These are phyloP conservation scores for Eleginops maclovinus DNA, from an alignment of 2,113 vertebrate genomes.

Conservation along the genomic window DNA sequence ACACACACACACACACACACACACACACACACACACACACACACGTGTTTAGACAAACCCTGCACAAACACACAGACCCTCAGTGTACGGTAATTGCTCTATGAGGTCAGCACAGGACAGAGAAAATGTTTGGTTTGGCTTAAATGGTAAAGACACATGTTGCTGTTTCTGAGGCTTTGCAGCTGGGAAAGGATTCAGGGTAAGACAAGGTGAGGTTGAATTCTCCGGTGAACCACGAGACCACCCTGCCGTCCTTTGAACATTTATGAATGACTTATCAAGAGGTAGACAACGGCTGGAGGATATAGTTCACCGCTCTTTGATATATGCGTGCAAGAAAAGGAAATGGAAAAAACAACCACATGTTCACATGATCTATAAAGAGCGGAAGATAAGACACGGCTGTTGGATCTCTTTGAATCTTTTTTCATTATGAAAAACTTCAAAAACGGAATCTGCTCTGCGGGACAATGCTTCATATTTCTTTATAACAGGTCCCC, in stretches of 20 bases:
- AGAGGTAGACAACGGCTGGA: too few species aligned
- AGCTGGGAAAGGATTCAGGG: slow-evolving; percentile 15
- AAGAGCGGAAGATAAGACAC: not conserved
- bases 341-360: not conserved
- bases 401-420: slow-evolving; percentile 10
- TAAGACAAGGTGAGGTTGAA: not conserved
- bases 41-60: slow-evolving; percentile 40
- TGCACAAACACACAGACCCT: slow-evolving; percentile 24
- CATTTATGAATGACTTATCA: not conserved
- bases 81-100: slow-evolving; percentile 1
- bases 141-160: slow-evolving; percentile 47
- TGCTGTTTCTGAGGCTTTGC: slow-evolving; percentile 20
- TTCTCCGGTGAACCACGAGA: slow-evolving; percentile 9
- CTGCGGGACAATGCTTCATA: slow-evolving; percentile 7
- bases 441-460: slow-evolving; percentile 5
- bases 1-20: not conserved
- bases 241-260: not conserved
- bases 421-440: slow-evolving; percentile 12
- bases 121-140: not conserved
- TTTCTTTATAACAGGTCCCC: slow-evolving; percentile 27
- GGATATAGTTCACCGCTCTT: not conserved
- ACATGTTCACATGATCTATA: not conserved
- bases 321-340: not conserved
- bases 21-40: slow-evolving; percentile 41
- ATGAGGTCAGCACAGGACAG: slow-evolving; percentile 37